phyloP scores from a whole-genome alignment of 2,113 vertebrate species.

The Ondatra zibethicus region DNA sequence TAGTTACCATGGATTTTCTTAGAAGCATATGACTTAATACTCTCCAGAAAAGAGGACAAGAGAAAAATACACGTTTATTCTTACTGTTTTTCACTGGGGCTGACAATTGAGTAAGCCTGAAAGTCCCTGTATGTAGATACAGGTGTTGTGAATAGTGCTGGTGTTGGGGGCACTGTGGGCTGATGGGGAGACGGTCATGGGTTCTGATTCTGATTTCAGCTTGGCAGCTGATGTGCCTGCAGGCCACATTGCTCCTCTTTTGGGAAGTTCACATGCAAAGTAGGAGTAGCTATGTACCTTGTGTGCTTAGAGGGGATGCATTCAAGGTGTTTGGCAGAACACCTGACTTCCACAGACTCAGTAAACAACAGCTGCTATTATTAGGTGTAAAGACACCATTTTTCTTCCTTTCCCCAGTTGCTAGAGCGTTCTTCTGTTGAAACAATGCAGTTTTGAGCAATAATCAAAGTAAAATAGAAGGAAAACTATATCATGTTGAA shows the following conservation, averaged over 20 bases:
- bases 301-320: neutral
- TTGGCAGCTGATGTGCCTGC: neutral
- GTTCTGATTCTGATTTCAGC: neutral
- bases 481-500: neutral
- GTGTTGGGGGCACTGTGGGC: neutral
- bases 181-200: neutral
- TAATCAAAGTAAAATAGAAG: slow-evolving; percentile 14
- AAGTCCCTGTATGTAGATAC: neutral
- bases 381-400: neutral
- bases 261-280: neutral
- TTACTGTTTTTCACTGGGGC: neutral
- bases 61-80: neutral
- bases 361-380: neutral
- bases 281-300: neutral
- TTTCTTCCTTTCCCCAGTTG: neutral
- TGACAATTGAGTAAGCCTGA: neutral
- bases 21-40: neutral
- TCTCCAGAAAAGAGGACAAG: neutral
- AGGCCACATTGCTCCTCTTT: neutral
- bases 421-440: neutral
- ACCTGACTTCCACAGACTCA: neutral
- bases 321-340: neutral
- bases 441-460: neutral
- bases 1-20: slow-evolving; percentile 22
- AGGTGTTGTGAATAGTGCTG: neutral